These are phyloP conservation scores for Pachydiplax longipennis DNA, from an alignment of 2,888 invertebrate genomes.

Conservation along the genomic window DNA sequence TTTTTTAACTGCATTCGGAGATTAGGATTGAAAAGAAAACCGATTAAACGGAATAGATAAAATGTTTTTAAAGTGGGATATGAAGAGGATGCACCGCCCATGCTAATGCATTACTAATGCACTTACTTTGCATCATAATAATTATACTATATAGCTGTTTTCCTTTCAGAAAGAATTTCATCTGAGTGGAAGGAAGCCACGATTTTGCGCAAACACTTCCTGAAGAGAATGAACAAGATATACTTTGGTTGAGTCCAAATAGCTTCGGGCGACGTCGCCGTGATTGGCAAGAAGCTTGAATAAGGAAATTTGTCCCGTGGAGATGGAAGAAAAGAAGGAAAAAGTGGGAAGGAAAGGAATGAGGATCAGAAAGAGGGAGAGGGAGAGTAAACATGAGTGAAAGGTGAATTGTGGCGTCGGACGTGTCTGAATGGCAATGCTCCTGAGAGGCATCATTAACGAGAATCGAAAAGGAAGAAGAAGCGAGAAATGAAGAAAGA, in stretches of 20 bases:
- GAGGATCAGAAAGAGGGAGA: background rate
- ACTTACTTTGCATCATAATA: too few species aligned
- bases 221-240: background rate
- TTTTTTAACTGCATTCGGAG: too few species aligned
- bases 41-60: too few species aligned
- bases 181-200: background rate
- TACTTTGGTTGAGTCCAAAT: background rate
- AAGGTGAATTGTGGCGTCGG: slow-evolving; percentile 1
- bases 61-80: too few species aligned
- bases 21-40: too few species aligned
- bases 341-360: background rate
- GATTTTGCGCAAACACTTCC: background rate
- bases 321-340: too few species aligned
- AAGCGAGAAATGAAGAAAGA: too few species aligned
- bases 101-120: too few species aligned
- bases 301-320: background rate
- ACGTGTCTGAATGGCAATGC: background rate
- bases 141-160: too few species aligned
- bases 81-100: too few species aligned
- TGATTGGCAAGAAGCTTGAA: background rate
- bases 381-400: slow-evolving; percentile 11
- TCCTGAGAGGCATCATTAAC: background rate
- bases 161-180: background rate
- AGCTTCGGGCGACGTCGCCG: background rate
- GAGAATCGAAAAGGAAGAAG: background rate